Evolutionary conservation across 2,797 vertebrate genomes (phyloP), one percentile per base, ranked within the genome.

Genomic region (Anas bernieri): DNA sequence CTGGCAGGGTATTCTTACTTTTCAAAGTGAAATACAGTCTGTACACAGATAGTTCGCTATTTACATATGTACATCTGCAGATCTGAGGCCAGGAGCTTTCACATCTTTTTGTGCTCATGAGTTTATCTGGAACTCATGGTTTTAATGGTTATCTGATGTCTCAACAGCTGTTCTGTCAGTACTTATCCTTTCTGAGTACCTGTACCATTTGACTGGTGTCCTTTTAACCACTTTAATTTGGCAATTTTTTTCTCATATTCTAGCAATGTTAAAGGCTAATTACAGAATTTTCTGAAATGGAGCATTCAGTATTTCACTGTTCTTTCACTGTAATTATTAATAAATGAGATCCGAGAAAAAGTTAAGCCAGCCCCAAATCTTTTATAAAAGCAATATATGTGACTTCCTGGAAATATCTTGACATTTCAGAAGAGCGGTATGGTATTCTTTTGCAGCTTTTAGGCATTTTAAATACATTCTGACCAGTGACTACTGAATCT

Each of bases 21-120:
- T 81, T 58, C 37, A 33, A 58, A 28, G 9, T 74, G 43, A 41
- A 17, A 2, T 48, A 12, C 4, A 5, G 58, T 50, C 43, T 61
- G 28, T 39, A 11, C 0, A 0, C 37, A 43, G 56, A 9, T 26
- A 7, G 30, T 21, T 35, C 35, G 25, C 35, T 52, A 1, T 62
- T 52, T n/a, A 9, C 43, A 17, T 1, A 35, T 11, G 17, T 56
- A 55, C n/a, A 13, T 68, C 55, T 46, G 43, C 55, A n/a, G 11
- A 25, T 35, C 16, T 62, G 35, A 31, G 35, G 11, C 22, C 33
- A 69, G 33, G 43, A 78, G 62, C 31, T 75, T 33, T 66, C 33
- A 16, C n/a, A 41, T 18, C 22, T 48, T 21, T 37, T 8, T 48
- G 22, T 59, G 56, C 37, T 43, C 31, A 3, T 43, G 8, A 41